Percentiles rank a stretch among this genome's conserved stretches.
phyloP scores from a whole-genome alignment of 2,888 invertebrate species.

The Poecilobothrus nobilitatus region DNA sequence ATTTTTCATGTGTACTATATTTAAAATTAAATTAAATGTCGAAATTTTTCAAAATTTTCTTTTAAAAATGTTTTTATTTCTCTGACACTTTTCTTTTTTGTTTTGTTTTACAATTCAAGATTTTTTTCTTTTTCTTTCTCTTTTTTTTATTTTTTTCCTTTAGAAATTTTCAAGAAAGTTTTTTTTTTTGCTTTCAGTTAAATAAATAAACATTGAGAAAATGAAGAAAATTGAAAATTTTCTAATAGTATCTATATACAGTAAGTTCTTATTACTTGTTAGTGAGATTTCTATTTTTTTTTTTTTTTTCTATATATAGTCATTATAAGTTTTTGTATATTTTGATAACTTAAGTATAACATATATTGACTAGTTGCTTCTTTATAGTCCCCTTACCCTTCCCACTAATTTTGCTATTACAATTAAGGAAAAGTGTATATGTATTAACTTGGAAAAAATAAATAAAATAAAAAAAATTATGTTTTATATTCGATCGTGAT shows the following conservation, averaged over 20 bases:
- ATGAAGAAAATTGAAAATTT: neutral
- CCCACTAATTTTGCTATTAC: neutral
- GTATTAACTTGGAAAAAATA: neutral
- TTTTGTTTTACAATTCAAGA: no score
- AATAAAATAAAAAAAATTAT: neutral
- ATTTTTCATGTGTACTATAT: neutral
- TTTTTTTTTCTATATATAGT: neutral
- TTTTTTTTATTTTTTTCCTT: no score
- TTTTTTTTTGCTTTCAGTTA: neutral
- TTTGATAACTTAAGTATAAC: neutral
- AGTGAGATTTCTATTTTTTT: neutral
- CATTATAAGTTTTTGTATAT: neutral
- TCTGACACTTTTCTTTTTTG: neutral
- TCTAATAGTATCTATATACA: neutral
- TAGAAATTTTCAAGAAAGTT: neutral
- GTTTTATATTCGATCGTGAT: neutral
- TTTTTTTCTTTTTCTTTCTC: no score
- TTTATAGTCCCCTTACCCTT: no score
- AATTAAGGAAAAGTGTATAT: neutral
- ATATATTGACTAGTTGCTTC: no score
- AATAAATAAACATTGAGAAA: neutral
- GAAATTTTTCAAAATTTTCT: no score
- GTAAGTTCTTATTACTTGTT: no score
- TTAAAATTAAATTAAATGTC: neutral
- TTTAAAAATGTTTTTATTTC: conserved; percentile 4